These are phyloP conservation scores for Tiphia femorata DNA, from an alignment of 2,888 invertebrate species.

Conservation along the genomic window DNA sequence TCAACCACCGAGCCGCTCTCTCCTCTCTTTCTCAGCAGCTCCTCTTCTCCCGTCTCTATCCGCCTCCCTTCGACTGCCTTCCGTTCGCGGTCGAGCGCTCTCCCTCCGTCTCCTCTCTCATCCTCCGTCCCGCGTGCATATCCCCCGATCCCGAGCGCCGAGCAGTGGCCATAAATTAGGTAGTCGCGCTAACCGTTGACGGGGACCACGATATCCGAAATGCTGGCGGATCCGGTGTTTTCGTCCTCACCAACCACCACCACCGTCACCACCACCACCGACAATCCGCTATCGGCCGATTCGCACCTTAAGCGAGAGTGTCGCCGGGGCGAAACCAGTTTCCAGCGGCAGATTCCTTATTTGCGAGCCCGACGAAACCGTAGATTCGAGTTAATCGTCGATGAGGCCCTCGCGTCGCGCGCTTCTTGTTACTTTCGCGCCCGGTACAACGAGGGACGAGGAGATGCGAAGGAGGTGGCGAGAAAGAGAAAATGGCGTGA, in stretches of 20 bases:
- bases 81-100: not conserved
- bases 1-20: not conserved
- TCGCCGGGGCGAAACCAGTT: slow-evolving; percentile 52
- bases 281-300: slow-evolving; percentile 24
- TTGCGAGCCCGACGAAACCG: slow-evolving; percentile 57
- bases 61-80: not conserved
- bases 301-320: slow-evolving; percentile 32
- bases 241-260: slow-evolving; percentile 36
- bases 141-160: slow-evolving; percentile 22
- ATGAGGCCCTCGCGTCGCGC: slow-evolving; percentile 33
- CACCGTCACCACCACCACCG: slow-evolving; percentile 2
- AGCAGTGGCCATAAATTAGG: slow-evolving; percentile 44
- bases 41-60: slow-evolving; percentile 3
- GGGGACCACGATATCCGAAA: slow-evolving; percentile 52
- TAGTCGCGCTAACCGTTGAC: slow-evolving; percentile 47
- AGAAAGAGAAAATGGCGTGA: too few relatives aligned
- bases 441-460: not conserved
- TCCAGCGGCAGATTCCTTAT: slow-evolving; percentile 54
- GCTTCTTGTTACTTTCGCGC: slow-evolving; percentile 8
- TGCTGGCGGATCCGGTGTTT: slow-evolving; percentile 51
- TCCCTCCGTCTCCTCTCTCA: slow-evolving; percentile 2
- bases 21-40: not conserved
- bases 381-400: slow-evolving; percentile 61
- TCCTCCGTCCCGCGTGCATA: slow-evolving; percentile 25
- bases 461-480: not conserved